Conservation (phyloP, 2,888 invertebrate species). For the Acanthococcus lagerstroemiae region DNA sequence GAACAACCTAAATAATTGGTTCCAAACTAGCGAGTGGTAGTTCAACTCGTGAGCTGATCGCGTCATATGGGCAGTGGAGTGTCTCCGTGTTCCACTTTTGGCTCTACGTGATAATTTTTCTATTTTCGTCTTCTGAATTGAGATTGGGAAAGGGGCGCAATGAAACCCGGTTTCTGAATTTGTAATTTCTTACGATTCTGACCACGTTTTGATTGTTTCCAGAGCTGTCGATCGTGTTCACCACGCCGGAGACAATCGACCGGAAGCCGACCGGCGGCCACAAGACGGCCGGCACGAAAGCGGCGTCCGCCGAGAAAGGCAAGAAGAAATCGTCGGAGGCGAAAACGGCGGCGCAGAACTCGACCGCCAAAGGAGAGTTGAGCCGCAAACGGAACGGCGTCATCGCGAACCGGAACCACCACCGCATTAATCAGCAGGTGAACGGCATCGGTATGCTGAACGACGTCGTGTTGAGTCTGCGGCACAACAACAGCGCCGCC, state of each 20-base stretch:
- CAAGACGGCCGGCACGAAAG: neutral
- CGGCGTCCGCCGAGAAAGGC: neutral
- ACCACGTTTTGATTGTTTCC: neutral
- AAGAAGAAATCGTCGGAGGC: neutral
- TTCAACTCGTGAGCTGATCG: too few species aligned
- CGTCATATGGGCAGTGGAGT: too few species aligned
- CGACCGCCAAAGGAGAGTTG: neutral
- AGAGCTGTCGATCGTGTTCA: conserved; percentile 16
- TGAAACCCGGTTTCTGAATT: neutral
- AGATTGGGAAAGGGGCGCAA: too few species aligned
- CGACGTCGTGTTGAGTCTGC: neutral
- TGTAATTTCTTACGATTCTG: neutral
- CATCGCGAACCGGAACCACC: neutral
- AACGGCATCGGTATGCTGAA: neutral
- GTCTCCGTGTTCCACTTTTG: too few species aligned
- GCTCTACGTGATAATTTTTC: too few species aligned
- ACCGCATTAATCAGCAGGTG: neutral
- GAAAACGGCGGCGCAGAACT: neutral
- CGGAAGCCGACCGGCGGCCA: neutral
- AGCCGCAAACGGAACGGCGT: neutral
- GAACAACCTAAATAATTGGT: too few species aligned
- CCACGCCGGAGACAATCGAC: conserved; percentile 11
- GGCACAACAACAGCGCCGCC: neutral
- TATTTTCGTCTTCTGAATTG: too few species aligned
- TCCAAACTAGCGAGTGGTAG: too few species aligned